Base-by-base conservation (phyloP, 2,113 vertebrate genomes). In the Anhinga anhinga region DNA sequence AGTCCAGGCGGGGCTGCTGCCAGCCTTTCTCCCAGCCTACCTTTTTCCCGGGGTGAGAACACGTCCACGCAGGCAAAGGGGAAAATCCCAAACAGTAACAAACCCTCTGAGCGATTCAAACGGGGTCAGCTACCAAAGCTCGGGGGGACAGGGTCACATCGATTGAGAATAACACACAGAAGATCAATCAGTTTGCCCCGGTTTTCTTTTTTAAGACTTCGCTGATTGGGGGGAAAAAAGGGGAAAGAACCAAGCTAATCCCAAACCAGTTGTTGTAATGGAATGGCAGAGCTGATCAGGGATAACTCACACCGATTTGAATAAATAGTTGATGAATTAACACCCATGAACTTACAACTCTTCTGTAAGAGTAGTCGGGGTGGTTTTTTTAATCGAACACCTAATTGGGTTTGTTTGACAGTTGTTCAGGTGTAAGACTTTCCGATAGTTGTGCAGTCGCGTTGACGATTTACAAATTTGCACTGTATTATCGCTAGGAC, bases 131-230 rank as follows among this genome's bases (percentile, higher is more conserved):
- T 9, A 32, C n/a, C 82, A 23, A 38, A 58, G 44, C 44, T 22
- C 5, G 3, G 32, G 50, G 10, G n/a, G n/a, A 23, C 26, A 9
- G 2, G 2, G 18, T 29, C 1, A 6, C 1, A 27, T 27, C 19
- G 4, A 16, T 21, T 2, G 8, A 20, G 67, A 80, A n/a, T 2
- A 52, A 30, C n/a, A 10, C 8, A 1, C 2, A 13, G 10, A 29
- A 29, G 23, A 50, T 22, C 27, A 3, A 58, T 13, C 53, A 2
- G 13, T 70, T 49, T 42, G 53, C 44, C 29, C n/a, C n/a, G 4
- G 22, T 27, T 40, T 27, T 49, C n/a, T 10, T 9, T 38, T 19
- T 47, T 25, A 32, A 36, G 56, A 8, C 19, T 38, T 18, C 1
- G 8, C 25, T 6, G 50, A 34, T 7, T 4, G 50, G 36, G 50